A percentile compares a stretch with the other conserved stretches of the same genome.
These are phyloP conservation scores for Heteromurus nitidus DNA, from an alignment of 2,888 invertebrate species.

Conservation along the genomic window DNA sequence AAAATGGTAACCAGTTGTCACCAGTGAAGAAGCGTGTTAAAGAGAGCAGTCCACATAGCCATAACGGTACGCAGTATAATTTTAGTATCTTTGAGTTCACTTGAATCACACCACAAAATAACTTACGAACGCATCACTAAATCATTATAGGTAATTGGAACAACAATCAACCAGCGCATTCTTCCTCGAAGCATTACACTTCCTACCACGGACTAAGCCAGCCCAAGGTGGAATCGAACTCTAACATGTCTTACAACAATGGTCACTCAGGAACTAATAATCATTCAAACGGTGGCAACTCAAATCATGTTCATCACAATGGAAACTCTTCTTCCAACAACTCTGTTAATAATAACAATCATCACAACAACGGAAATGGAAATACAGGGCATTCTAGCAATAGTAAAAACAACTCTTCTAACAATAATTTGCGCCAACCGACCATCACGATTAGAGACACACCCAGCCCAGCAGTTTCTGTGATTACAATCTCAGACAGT, in stretches of 20 bases:
- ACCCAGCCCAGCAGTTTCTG: constrained; percentile 94
- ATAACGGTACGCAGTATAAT: constrained; percentile 36
- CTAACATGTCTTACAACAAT: constrained; percentile 48
- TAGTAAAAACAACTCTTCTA: constrained; percentile 71
- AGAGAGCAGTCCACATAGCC: constrained; percentile 89
- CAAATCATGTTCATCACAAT: constrained; percentile 43
- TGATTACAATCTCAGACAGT: constrained; percentile 96
- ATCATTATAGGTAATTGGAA: constrained; percentile 72
- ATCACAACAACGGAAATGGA: background rate
- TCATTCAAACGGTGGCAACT: constrained; percentile 23
- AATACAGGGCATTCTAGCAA: constrained; percentile 70
- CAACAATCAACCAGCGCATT: constrained; percentile 70
- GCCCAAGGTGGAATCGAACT: constrained; percentile 66
- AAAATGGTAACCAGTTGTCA: constrained; percentile 88
- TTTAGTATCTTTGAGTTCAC: background rate
- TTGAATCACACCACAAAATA: no score
- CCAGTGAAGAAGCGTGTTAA: constrained; percentile 98
- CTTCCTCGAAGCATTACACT: constrained; percentile 64
- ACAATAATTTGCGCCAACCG: constrained; percentile 80
- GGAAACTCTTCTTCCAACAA: constrained; percentile 26
- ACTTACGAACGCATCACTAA: no score
- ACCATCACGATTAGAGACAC: constrained; percentile 97
- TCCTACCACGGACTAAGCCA: constrained; percentile 62
- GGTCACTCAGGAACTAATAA: constrained; percentile 29
- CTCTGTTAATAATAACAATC: constrained; percentile 39